Evolutionary conservation across 2,797 vertebrate species (phyloP).

Genomic region (Mus spretus): DNA sequence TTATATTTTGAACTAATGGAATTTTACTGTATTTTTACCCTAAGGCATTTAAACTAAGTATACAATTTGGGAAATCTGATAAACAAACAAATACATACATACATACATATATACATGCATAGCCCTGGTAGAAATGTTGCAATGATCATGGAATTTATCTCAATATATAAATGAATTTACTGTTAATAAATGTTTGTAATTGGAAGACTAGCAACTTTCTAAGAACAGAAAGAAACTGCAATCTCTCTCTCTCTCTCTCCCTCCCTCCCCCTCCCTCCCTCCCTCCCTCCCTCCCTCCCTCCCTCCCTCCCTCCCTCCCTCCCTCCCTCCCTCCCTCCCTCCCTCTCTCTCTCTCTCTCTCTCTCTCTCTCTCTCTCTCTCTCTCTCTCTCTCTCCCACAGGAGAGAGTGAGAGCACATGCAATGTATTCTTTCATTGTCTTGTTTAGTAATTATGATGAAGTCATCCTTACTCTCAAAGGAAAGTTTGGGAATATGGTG

Average conservation of each 20-base stretch:
- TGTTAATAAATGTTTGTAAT: conserved; percentile 52
- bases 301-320: no score
- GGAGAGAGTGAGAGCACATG: no score
- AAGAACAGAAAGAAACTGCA: background rate
- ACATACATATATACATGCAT: conserved; percentile 51
- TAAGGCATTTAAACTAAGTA: conserved; percentile 75
- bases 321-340: no score
- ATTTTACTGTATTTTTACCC: conserved; percentile 76
- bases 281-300: no score
- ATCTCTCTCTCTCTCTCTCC: no score
- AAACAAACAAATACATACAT: conserved; percentile 17
- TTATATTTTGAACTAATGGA: conserved; percentile 80
- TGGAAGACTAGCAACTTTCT: conserved; percentile 52
- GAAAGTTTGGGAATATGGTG: background rate
- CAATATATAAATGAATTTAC: conserved; percentile 74
- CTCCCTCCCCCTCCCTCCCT: no score
- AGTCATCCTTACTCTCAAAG: background rate
- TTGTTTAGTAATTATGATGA: conserved; percentile 12
- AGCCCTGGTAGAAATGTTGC: conserved; percentile 68
- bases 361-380: no score
- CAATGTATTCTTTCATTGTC: background rate
- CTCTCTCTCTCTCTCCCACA: no score
- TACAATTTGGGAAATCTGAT: conserved; percentile 71
- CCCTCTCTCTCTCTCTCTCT: no score
- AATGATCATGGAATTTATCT: conserved; percentile 56